Evolutionary conservation across 2,888 invertebrate species (phyloP), one percentile per base, ranked within the genome.

Genomic region (Leptopterna dolabrata): DNA sequence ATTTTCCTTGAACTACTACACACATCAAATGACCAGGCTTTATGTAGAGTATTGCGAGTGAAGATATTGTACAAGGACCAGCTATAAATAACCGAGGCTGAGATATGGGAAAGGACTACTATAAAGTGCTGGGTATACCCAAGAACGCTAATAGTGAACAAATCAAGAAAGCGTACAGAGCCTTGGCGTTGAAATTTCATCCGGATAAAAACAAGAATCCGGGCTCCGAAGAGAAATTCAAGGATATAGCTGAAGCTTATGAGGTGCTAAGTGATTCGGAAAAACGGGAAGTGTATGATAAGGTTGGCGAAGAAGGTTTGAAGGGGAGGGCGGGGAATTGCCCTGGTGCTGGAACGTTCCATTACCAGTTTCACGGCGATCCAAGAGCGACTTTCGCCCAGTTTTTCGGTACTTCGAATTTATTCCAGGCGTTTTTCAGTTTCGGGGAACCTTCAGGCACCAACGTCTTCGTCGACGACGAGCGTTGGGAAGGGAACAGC

Each of bases 301-400:
- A 83, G 71, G 84, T 29, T 47, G 88, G 89, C 13, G 88, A 88
- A 45, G 88, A 87, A 71, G 88, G 88, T 11, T 43, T 88, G 29
- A 83, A 76, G 30, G 86, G 85, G 0, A 14, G 51, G 0, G 45
- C 47, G 6, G 47, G 76, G 3, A 87, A 71, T 9, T 43, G 82
- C 3, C 73, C 81, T 0, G 71, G 73, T 1, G 13, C n/a, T 0
- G 27, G 30, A 14, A 30, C 36, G 24, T 82, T 45, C 30, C 27
- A 45, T 6, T 98, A 98, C 93, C 94, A 95, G 76, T 99, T 96
- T 94, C 98, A 98, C 91, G 98, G 98, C 0, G 99, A 99, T 93
- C 98, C 99, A 24, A 94, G 96, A 90, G 98, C 98, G 51, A 99
- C 99, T 19, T 99, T 99, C 92, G 97, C 97, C 0, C 98, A 98